These are phyloP conservation scores for Tillus elongatus DNA, from an alignment of 2,888 invertebrate genomes.

Conservation along the genomic window DNA sequence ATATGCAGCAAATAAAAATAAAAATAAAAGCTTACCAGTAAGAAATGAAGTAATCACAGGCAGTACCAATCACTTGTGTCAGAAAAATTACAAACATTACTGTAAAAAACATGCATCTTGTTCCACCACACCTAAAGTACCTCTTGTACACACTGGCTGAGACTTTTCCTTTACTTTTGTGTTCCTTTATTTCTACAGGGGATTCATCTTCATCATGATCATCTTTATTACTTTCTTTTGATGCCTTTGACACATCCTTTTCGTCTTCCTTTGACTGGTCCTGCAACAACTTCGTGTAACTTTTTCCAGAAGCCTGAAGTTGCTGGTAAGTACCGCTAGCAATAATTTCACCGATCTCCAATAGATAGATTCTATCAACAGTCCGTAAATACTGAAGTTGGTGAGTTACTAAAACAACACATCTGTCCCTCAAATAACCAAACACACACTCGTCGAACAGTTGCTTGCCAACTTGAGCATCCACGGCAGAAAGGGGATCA, in stretches of 20 bases:
- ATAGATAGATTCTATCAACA: constrained; percentile 46
- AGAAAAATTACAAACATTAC: constrained; percentile 54
- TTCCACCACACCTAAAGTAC: constrained; percentile 65
- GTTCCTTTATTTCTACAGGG: constrained; percentile 46
- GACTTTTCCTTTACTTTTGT: constrained; percentile 50
- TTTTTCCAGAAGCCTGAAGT: constrained; percentile 58
- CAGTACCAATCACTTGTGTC: constrained; percentile 62
- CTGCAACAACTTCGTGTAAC: constrained; percentile 52
- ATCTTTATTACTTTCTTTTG: constrained; percentile 15
- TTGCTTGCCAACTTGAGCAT: constrained; percentile 77
- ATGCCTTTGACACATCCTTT: constrained; percentile 21
- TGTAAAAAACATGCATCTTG: constrained; percentile 48
- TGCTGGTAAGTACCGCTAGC: constrained; percentile 60
- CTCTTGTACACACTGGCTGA: constrained; percentile 49
- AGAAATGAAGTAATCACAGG: constrained; percentile 69
- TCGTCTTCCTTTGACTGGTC: constrained; percentile 30
- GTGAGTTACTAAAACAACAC: constrained; percentile 65
- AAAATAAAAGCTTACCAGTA: constrained; percentile 51
- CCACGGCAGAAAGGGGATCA: constrained; percentile 83
- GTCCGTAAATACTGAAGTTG: constrained; percentile 57
- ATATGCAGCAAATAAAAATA: no score
- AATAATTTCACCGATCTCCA: constrained; percentile 48
- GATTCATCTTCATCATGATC: constrained; percentile 20
- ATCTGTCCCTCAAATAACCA: constrained; percentile 54
- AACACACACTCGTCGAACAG: constrained; percentile 71